These are phyloP conservation scores for Steatocranus sp. DNA, from an alignment of 2,797 vertebrate genomes.

Conservation along the genomic window DNA sequence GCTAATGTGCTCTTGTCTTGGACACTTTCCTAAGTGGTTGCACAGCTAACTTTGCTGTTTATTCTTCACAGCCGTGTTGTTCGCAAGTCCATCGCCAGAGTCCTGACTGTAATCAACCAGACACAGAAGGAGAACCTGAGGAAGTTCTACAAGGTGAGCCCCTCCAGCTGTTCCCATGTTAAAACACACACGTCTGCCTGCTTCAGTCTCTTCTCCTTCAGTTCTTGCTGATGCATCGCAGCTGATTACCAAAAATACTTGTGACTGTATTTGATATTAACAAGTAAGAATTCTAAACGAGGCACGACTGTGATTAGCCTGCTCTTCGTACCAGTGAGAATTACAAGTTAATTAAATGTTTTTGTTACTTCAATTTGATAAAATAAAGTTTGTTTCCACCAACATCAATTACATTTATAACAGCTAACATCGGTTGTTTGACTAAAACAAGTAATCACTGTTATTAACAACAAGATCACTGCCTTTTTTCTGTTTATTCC, in stretches of 20 bases:
- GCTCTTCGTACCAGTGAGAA: accelerated
- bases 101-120: slow-evolving; percentile 98
- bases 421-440: accelerated
- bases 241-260: slow-evolving; percentile 57
- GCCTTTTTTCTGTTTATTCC: not conserved
- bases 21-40: not conserved
- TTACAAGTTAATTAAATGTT: not conserved
- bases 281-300: not conserved
- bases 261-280: not conserved
- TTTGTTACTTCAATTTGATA: not conserved
- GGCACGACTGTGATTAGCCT: accelerated
- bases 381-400: not conserved
- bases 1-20: not conserved
- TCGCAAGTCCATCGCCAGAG: slow-evolving; percentile 95
- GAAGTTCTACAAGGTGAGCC: slow-evolving; percentile 94
- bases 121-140: slow-evolving; percentile 98
- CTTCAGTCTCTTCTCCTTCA: not conserved
- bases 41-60: not conserved
- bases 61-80: slow-evolving; percentile 84
- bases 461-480: not conserved
- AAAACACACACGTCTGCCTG: not conserved
- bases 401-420: not conserved
- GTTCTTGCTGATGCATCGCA: slow-evolving; percentile 54
- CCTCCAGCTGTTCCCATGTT: not conserved
- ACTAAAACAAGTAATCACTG: not conserved